Conservation (phyloP, 2,113 vertebrate genomes). For the Lepidothrix coronata region DNA sequence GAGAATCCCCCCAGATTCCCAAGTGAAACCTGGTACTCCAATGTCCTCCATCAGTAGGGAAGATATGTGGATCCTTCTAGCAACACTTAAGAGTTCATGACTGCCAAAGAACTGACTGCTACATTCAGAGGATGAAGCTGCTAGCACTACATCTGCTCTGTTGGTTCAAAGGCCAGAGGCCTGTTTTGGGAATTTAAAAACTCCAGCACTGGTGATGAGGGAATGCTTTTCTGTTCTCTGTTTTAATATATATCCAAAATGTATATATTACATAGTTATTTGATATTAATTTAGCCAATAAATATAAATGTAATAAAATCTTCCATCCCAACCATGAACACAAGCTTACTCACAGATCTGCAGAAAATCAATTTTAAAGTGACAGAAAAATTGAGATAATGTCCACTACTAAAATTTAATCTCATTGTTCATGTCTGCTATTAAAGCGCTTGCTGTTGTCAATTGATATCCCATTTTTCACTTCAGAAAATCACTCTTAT, state of each 20-base stretch:
- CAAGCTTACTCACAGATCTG: background rate
- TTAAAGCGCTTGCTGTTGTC: background rate
- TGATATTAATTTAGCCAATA: background rate
- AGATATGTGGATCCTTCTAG: background rate
- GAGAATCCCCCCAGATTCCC: background rate
- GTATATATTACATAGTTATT: background rate
- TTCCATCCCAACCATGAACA: background rate
- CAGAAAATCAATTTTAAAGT: background rate
- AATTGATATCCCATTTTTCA: background rate
- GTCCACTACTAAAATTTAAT: background rate
- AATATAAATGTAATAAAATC: background rate
- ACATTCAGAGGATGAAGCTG: background rate
- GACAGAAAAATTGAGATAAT: background rate
- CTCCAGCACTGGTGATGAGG: background rate
- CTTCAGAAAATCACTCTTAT: background rate
- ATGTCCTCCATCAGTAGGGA: background rate
- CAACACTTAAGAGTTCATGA: background rate
- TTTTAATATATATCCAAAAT: background rate
- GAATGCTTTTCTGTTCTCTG: background rate
- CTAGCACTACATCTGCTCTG: background rate
- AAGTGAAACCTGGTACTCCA: background rate
- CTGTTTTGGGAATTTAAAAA: background rate
- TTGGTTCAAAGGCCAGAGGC: background rate
- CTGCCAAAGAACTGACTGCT: rapidly evolving
- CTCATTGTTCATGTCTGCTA: background rate